Conservation (phyloP, 2,113 vertebrate species). For the Ceratotherium simum region DNA sequence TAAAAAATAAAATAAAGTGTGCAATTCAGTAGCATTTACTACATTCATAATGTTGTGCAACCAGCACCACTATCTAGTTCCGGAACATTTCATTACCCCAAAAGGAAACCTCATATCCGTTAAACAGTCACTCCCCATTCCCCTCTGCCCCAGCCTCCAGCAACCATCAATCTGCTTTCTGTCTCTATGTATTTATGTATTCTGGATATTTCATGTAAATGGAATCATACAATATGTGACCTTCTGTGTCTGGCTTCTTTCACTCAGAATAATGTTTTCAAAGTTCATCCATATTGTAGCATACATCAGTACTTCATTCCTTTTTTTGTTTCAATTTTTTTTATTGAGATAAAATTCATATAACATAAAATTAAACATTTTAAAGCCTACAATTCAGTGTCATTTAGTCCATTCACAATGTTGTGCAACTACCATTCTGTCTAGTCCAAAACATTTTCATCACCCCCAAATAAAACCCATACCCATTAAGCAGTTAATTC, state of each 20-base stretch:
- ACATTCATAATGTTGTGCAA: neutral
- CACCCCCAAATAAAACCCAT: neutral
- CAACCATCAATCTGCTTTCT: neutral
- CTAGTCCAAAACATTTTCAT: neutral
- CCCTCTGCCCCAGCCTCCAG: neutral
- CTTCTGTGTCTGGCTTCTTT: neutral
- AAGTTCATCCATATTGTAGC: neutral
- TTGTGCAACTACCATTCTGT: neutral
- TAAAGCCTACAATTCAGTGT: neutral
- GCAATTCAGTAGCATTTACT: neutral
- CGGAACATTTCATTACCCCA: neutral
- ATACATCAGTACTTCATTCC: neutral
- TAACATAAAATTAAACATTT: conserved; percentile 38
- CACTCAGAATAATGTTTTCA: neutral
- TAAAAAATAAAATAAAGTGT: neutral
- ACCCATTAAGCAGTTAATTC: neutral
- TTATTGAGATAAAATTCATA: neutral
- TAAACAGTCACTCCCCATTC: neutral
- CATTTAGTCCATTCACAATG: neutral
- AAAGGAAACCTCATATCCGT: neutral
- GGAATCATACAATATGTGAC: neutral
- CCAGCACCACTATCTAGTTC: neutral
- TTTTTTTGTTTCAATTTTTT: neutral
- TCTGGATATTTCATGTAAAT: neutral
- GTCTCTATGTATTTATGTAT: neutral